A percentile compares a stretch with the other conserved stretches of the same genome.
Conservation (phyloP, 2,797 vertebrate genomes). For the Chrysocyon brachyurus region DNA sequence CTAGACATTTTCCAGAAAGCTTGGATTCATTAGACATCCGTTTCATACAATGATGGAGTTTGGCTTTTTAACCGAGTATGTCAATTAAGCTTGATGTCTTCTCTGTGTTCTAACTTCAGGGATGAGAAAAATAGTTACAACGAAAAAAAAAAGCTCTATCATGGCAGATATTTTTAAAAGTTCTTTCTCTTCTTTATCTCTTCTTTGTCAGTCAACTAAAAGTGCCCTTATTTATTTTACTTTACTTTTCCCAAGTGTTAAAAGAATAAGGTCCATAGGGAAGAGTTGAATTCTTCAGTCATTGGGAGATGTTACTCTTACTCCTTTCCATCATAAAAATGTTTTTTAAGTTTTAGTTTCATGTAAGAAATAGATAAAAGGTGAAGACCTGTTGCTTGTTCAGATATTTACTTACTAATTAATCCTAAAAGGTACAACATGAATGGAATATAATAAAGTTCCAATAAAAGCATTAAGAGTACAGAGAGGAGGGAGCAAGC, state of each 20-base stretch:
- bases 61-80: not conserved
- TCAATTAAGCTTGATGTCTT: not conserved
- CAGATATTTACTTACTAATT: slow-evolving; percentile 10
- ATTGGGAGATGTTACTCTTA: not conserved
- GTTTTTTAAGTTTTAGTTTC: not conserved
- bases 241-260: slow-evolving; percentile 32
- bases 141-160: not conserved
- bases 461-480: not conserved
- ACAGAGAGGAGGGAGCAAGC: not conserved
- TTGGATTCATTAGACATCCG: not conserved
- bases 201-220: slow-evolving; percentile 1
- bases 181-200: not conserved
- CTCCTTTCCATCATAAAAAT: not conserved
- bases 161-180: not conserved
- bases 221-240: slow-evolving; percentile 42
- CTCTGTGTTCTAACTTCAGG: not conserved
- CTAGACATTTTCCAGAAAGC: not conserved
- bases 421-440: not conserved
- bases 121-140: not conserved
- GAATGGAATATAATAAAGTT: not conserved
- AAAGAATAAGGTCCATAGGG: not conserved
- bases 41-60: not conserved
- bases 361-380: not conserved
- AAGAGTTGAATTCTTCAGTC: slow-evolving; percentile 1
- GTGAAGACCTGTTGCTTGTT: not conserved